Evolutionary conservation across 1,140 invertebrate species (phyloP), one percentile per base, ranked within the genome.

Genomic region (Apis florea): DNA sequence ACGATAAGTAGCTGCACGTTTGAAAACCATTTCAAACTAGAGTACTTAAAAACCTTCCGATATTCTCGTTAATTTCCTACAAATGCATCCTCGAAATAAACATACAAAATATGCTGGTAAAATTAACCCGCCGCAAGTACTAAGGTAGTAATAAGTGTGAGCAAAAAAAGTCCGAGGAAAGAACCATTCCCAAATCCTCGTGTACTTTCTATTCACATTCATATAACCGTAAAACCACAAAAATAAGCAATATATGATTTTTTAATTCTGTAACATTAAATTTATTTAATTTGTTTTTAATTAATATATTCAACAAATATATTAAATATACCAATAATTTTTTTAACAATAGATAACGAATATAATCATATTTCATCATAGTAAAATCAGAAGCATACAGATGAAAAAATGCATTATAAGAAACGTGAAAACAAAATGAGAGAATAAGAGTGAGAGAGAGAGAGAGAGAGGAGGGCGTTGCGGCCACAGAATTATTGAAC

Each of bases 401-500:
- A 47, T 47, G 15, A 47, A 47, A 40, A 47, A 49, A 67, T 47
- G 8, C 6, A 68, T 66, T 9, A 12, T 51, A 49, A 68, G 21
- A 68, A 68, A 68, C 13, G n/a, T 24, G 66, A 49, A 24, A 68
- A 53, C 12, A 31, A 59, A 31, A 54, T 17, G 13, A 58, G 26
- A 9, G 15, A 64, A 49, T n/a, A 19, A 66, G 15, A 83, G 64
- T 9, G 24, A 15, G 1, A 58, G 26, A 13, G 19, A 79, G 77
- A 51, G 49, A 72, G 31, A 83, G 79, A 73, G 66, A 61, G 68
- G 69, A 75, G 68, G 70, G 64, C 75, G 71, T 56, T 58, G 59
- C 74, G 64, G 40, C 82, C 85, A 64, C 69, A 64, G 69, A 78
- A 83, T 83, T 88, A 88, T 88, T 64, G 79, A 88, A 85, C 70